Conservation (phyloP, 2,113 vertebrate genomes). For the Emydocephalus ijimae region DNA sequence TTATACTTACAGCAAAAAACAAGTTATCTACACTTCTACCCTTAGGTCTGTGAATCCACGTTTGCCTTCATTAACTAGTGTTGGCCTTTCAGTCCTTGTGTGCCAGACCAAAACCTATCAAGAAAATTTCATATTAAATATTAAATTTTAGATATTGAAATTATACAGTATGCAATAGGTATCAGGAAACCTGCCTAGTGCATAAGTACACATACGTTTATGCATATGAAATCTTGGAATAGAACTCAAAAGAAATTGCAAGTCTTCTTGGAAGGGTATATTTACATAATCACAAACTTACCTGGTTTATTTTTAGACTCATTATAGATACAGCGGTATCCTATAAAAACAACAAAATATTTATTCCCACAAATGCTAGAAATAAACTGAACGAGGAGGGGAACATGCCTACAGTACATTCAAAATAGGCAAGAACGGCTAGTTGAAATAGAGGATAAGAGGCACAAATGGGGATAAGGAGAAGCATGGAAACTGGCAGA, state of each 20-base stretch:
- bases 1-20: slow-evolving; percentile 59
- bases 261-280: background rate
- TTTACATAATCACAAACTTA: background rate
- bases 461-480: background rate
- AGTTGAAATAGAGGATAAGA: background rate
- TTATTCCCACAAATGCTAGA: background rate
- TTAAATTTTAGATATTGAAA: background rate
- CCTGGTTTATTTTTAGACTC: background rate
- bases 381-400: background rate
- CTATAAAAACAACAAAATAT: background rate
- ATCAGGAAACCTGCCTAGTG: background rate
- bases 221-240: background rate
- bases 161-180: background rate
- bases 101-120: slow-evolving; percentile 86
- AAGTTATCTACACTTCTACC: slow-evolving; percentile 76
- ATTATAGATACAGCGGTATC: background rate
- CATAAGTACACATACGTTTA: background rate
- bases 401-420: background rate
- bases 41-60: slow-evolving; percentile 84
- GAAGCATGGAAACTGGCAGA: background rate
- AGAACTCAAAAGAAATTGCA: background rate
- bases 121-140: background rate
- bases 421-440: background rate
- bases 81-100: slow-evolving; percentile 83
- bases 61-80: slow-evolving; percentile 84